Percentiles rank a stretch among this genome's conserved stretches.
Conservation (phyloP, 2,888 invertebrate genomes). For the Heteropelma amictum region DNA sequence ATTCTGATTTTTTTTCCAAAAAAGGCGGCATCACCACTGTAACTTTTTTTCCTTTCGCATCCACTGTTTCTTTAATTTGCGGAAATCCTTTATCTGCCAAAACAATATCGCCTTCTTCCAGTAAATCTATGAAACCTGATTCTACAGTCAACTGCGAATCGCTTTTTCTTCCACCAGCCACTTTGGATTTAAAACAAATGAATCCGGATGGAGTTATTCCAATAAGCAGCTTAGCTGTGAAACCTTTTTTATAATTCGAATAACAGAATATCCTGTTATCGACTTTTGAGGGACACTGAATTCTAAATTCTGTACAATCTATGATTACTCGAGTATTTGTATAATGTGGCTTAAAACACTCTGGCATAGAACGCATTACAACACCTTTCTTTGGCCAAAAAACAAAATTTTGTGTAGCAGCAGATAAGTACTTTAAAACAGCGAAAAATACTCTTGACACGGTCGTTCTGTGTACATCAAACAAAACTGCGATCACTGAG, state of each 20-base stretch:
- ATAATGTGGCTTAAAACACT: too few species aligned
- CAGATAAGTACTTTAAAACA: conserved; percentile 12
- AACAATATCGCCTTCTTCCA: conserved; percentile 38
- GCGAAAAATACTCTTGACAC: conserved; percentile 51
- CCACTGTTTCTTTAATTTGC: conserved; percentile 9
- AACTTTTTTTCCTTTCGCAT: conserved; percentile 34
- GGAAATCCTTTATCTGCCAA: conserved; percentile 48
- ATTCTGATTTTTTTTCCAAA: neutral
- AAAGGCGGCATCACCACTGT: conserved; percentile 32
- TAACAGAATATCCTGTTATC: conserved; percentile 32
- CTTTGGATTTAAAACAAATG: conserved; percentile 34
- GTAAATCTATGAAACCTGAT: conserved; percentile 32
- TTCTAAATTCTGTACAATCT: too few species aligned
- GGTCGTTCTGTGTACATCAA: conserved; percentile 50
- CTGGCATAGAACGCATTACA: too few species aligned
- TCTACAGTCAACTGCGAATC: conserved; percentile 39
- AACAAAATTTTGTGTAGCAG: conserved; percentile 20
- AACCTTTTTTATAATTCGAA: conserved; percentile 42
- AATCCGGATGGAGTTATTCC: conserved; percentile 47
- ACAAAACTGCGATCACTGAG: conserved; percentile 53
- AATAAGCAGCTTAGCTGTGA: conserved; percentile 41
- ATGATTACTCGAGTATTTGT: too few species aligned
- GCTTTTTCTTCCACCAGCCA: conserved; percentile 30
- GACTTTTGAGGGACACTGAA: too few species aligned
- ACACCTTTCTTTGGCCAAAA: conserved; percentile 32